These are phyloP conservation scores for Mionectes macconnelli DNA, from an alignment of 2,113 vertebrate genomes.

Conservation along the genomic window DNA sequence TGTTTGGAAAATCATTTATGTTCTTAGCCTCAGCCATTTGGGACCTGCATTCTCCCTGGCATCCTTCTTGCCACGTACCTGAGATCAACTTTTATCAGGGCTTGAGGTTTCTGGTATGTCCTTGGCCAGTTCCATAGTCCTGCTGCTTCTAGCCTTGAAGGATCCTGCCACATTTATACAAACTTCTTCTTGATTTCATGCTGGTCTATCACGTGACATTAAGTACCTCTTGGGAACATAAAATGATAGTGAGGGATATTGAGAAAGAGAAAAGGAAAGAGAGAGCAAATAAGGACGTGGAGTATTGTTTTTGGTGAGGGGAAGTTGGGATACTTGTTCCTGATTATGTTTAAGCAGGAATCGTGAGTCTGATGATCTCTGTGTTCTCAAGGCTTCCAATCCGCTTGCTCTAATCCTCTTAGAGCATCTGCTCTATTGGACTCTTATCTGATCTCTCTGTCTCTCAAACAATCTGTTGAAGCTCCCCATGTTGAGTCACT, in stretches of 20 bases:
- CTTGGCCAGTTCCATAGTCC: neutral
- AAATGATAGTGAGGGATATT: neutral
- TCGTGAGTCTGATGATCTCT: constrained; percentile 44
- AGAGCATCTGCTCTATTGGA: constrained; percentile 50
- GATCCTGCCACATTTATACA: neutral
- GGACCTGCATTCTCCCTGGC: neutral
- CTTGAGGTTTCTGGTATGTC: neutral
- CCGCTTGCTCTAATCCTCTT: constrained; percentile 74
- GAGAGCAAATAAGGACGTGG: constrained; percentile 31
- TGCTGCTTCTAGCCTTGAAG: neutral
- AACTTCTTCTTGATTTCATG: neutral
- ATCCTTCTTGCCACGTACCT: neutral
- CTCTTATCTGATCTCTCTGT: constrained; percentile 69
- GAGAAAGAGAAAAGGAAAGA: neutral
- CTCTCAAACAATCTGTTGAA: constrained; percentile 44
- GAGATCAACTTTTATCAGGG: neutral
- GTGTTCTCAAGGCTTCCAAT: constrained; percentile 64
- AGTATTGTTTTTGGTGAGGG: neutral
- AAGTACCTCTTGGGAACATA: neutral
- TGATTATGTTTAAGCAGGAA: constrained; percentile 67
- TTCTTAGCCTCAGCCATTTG: neutral
- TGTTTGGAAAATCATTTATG: neutral
- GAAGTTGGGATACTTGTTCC: neutral
- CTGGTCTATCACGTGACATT: neutral
- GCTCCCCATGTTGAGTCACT: neutral